Conservation (phyloP, 2,888 invertebrate species). For the Hydriomena furcata region DNA sequence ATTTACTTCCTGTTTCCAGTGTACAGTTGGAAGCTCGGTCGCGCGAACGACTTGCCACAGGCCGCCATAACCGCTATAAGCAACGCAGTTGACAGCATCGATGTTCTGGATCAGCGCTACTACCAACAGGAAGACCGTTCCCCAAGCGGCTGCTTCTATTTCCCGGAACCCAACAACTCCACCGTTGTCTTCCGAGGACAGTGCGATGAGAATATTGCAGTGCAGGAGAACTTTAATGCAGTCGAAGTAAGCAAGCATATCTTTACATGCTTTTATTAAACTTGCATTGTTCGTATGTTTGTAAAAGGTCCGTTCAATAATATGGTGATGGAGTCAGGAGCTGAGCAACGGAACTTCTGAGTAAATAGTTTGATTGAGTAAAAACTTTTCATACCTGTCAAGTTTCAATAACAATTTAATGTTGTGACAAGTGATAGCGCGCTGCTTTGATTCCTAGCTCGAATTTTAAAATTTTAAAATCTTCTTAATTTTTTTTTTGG, state of each 20-base stretch:
- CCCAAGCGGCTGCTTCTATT: conserved; percentile 56
- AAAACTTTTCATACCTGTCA: too few species aligned
- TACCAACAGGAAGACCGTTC: conserved; percentile 48
- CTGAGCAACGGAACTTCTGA: too few species aligned
- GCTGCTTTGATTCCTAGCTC: too few species aligned
- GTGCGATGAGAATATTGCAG: conserved; percentile 52
- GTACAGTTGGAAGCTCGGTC: conserved; percentile 68
- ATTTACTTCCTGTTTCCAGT: conserved; percentile 49
- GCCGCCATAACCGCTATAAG: conserved; percentile 46
- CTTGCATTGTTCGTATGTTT: not conserved
- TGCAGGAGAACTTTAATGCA: conserved; percentile 50
- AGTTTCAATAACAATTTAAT: too few species aligned
- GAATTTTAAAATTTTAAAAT: too few species aligned
- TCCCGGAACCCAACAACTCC: conserved; percentile 43
- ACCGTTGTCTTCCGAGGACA: conserved; percentile 57
- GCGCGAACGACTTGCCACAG: conserved; percentile 42
- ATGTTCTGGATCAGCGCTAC: conserved; percentile 54
- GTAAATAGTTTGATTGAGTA: too few species aligned
- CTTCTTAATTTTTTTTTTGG: too few species aligned
- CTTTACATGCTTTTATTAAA: not conserved
- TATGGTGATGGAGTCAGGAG: too few species aligned
- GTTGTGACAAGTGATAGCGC: too few species aligned
- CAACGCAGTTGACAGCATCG: conserved; percentile 38
- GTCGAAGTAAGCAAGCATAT: conserved; percentile 41
- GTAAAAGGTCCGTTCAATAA: too few species aligned